Percentiles rank a stretch among this genome's conserved stretches.
Evolutionary conservation across 2,113 vertebrate genomes (phyloP).

Genomic region (Tragelaphus scriptus): DNA sequence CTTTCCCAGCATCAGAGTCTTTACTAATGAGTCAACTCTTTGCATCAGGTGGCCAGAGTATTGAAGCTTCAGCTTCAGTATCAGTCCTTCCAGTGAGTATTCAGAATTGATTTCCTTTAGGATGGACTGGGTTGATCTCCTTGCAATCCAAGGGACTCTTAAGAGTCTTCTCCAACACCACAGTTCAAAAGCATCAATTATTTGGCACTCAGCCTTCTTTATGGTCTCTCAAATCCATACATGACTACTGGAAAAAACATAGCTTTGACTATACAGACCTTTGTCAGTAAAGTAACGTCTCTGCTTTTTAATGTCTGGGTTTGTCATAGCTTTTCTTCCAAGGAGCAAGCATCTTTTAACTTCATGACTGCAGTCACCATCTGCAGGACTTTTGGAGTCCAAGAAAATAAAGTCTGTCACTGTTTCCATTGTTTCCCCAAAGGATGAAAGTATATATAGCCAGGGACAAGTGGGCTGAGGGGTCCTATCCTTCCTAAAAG

Average conservation of each 20-base stretch:
- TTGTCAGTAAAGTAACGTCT: background rate
- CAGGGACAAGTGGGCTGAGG: background rate
- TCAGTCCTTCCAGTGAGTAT: background rate
- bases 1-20: background rate
- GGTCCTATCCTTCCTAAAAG: background rate
- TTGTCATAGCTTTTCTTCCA: background rate
- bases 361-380: background rate
- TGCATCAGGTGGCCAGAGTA: background rate
- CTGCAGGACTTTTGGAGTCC: background rate
- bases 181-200: background rate
- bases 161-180: background rate
- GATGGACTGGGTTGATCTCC: background rate
- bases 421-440: background rate
- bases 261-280: background rate
- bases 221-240: background rate
- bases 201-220: background rate
- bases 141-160: background rate
- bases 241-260: background rate
- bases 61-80: background rate
- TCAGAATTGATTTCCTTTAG: background rate
- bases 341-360: background rate
- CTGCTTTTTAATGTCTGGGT: background rate
- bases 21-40: background rate
- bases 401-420: background rate
- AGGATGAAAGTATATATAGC: background rate